Percentiles rank a stretch among this genome's conserved stretches.
Conservation (phyloP, 2,797 vertebrate species). For the Podargus strigoides region DNA sequence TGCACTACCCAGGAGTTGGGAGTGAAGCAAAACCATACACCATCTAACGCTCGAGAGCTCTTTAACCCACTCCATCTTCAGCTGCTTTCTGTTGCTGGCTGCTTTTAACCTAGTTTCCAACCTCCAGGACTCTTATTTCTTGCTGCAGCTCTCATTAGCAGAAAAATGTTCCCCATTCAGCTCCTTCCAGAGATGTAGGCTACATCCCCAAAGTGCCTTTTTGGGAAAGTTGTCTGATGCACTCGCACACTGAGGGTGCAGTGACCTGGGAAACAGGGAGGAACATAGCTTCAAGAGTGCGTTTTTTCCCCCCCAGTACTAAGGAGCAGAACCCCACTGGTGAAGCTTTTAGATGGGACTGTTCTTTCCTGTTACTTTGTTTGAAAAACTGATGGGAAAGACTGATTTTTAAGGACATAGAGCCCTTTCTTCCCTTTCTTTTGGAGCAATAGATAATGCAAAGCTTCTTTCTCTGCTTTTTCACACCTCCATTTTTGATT, state of each 20-base stretch:
- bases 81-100: background rate
- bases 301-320: background rate
- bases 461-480: background rate
- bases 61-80: constrained; percentile 37
- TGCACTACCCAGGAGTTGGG: background rate
- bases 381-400: background rate
- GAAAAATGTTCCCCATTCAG: background rate
- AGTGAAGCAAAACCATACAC: background rate
- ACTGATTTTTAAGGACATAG: background rate
- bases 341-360: background rate
- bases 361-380: background rate
- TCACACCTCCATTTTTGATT: background rate
- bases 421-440: background rate
- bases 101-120: constrained; percentile 57
- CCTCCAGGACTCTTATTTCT: constrained; percentile 34
- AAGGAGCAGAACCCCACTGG: background rate
- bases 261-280: background rate
- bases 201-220: constrained; percentile 36
- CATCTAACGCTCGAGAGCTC: background rate
- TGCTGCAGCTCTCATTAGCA: constrained; percentile 17
- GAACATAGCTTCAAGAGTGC: background rate
- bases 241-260: background rate
- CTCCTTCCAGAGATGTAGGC: constrained; percentile 28
- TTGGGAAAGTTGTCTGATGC: background rate
- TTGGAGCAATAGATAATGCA: background rate